Conservation (phyloP, 2,888 invertebrate species). For the Heteromyza rotundicornis region DNA sequence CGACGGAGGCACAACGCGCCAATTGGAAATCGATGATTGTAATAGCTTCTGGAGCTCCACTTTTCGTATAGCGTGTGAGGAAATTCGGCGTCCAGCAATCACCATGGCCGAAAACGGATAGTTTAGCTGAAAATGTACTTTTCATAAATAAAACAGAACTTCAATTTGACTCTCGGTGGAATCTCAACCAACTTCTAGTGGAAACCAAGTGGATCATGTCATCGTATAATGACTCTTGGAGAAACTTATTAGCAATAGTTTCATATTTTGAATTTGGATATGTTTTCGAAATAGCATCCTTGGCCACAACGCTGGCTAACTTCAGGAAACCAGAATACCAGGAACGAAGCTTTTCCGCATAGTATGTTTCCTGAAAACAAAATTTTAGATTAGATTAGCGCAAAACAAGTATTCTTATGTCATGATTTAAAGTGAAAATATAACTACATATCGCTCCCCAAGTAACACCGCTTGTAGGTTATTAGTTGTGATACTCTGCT, state of each 20-base stretch:
- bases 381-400: too few relatives aligned
- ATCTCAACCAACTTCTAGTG: conserved; percentile 37
- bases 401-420: too few relatives aligned
- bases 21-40: conserved; percentile 77
- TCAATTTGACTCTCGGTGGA: not conserved
- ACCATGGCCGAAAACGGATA: conserved; percentile 73
- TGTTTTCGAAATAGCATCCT: conserved; percentile 71
- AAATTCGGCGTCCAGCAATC: conserved; percentile 82
- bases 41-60: conserved; percentile 44
- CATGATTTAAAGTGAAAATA: too few relatives aligned
- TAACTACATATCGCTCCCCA: too few relatives aligned
- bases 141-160: not conserved
- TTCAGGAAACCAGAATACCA: conserved; percentile 69
- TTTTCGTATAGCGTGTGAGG: conserved; percentile 63
- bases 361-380: conserved; percentile 66
- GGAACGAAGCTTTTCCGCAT: conserved; percentile 64
- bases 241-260: conserved; percentile 66
- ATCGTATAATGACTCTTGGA: conserved; percentile 64
- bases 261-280: conserved; percentile 68
- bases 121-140: conserved; percentile 39
- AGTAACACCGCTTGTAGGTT: too few relatives aligned
- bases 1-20: conserved; percentile 59
- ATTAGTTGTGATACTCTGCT: too few relatives aligned
- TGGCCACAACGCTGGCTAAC: conserved; percentile 65
- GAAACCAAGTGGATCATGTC: conserved; percentile 61